A percentile compares a stretch with the other conserved stretches of the same genome.
Conservation (phyloP, 2,113 vertebrate genomes). For the Antidorcas marsupialis region DNA sequence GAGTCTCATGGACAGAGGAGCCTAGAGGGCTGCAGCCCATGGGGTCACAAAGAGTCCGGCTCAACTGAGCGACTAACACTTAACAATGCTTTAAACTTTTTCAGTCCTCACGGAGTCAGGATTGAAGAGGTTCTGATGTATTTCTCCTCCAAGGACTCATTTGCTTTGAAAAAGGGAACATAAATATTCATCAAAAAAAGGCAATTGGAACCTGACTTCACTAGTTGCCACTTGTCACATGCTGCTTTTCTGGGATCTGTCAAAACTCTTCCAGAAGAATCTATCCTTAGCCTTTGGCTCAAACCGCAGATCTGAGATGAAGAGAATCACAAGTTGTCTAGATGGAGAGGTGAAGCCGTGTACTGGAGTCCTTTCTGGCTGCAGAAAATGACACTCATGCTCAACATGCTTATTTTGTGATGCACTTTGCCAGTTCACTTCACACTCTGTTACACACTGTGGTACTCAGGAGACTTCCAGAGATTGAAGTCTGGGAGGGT, state of each 20-base stretch:
- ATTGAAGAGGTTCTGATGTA: neutral
- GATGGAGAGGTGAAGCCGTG: neutral
- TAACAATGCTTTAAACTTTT: neutral
- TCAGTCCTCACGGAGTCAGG: rapidly evolving
- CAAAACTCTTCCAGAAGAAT: neutral
- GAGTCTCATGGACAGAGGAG: neutral
- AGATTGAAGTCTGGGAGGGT: rapidly evolving
- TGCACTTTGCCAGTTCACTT: rapidly evolving
- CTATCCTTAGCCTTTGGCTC: neutral
- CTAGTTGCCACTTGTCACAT: rapidly evolving
- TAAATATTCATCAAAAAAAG: neutral
- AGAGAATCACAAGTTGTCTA: neutral
- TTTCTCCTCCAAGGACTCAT: neutral
- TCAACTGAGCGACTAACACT: neutral
- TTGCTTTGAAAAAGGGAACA: neutral
- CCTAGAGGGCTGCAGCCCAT: neutral
- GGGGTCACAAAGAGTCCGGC: neutral
- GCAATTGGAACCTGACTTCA: neutral
- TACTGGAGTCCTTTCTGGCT: neutral
- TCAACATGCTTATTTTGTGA: neutral
- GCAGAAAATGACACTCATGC: neutral
- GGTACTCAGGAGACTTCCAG: neutral
- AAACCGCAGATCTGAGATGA: neutral
- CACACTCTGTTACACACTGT: too few relatives aligned
- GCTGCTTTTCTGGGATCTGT: neutral